Base-by-base conservation (phyloP, 2,888 invertebrate genomes). In the Autographa gamma region DNA sequence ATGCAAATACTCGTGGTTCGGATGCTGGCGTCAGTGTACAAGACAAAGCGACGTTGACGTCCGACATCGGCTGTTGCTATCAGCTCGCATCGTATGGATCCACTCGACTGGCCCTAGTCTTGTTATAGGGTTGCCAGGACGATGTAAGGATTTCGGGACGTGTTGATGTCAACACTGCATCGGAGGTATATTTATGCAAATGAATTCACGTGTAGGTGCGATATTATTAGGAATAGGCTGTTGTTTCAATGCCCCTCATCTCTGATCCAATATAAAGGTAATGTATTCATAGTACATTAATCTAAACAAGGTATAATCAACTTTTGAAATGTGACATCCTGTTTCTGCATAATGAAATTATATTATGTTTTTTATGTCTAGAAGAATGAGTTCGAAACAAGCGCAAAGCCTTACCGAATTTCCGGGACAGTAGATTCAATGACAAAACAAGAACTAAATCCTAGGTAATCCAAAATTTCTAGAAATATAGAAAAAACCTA, bases 1-100 rank as follows among this genome's bases (percentile, higher is more conserved):
- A 95, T 95, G 95, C 93, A 95, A 95, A 95, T 95, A 93, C 87
- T 86, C 80, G 89, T 89, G 91, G 94, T 92, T 92, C 89, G 92
- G 93, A 91, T 92, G 92, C 91, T 84, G 90, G 89, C 92, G 91
- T 89, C 91, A 91, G 91, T 90, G 88, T 91, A 91, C 91, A 93
- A 95, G 94, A 95, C 95, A 95, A 95, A 95, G 95, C 91, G 90
- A 88, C 90, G 92, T 91, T 92, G 94, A 94, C 93, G 92, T 91
- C 91, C 91, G 89, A 92, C 90, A 90, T 91, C 90, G 92, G 90
- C 89, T 91, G 90, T 89, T 90, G 90, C 91, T 92, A 93, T 93
- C 91, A 88, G 89, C 87, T 87, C 86, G 89, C 90, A 88, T 90
- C 90, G 86, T 85, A 87, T 88, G 90, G 85, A 90, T 89, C 88